phyloP scores from a whole-genome alignment of 2,888 invertebrate species.

The Phyllotreta cruciferae region DNA sequence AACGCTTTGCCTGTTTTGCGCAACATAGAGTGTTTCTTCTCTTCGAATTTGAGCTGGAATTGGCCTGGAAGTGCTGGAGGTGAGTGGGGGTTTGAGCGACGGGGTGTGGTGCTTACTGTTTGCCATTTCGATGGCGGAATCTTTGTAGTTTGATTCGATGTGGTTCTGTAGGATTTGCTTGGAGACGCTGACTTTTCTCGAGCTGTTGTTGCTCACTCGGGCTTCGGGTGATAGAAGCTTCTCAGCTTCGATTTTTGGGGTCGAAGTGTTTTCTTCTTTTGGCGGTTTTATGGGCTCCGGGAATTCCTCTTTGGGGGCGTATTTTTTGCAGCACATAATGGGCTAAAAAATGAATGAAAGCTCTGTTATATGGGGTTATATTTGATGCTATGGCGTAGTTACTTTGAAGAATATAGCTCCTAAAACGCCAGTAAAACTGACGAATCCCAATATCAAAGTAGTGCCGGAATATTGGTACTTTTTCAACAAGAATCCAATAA shows the following conservation, averaged over 20 bases:
- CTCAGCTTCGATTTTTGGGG: not conserved
- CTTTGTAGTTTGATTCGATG: slow-evolving; percentile 32
- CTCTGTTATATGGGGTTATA: slow-evolving; percentile 5
- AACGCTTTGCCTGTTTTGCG: slow-evolving; percentile 61
- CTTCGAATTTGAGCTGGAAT: slow-evolving; percentile 23
- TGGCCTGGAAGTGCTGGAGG: slow-evolving; percentile 25
- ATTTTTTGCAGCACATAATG: slow-evolving; percentile 44
- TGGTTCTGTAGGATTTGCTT: slow-evolving; percentile 29
- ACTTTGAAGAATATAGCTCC: slow-evolving; percentile 58
- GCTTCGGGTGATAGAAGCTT: no score
- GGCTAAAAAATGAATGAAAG: slow-evolving; percentile 35
- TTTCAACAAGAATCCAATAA: slow-evolving; percentile 70
- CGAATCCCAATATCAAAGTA: slow-evolving; percentile 67
- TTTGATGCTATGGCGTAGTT: no score
- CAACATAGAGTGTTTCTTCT: slow-evolving; percentile 38
- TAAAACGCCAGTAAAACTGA: slow-evolving; percentile 68
- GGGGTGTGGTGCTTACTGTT: slow-evolving; percentile 33
- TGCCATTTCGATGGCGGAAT: slow-evolving; percentile 37
- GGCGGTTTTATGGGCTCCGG: slow-evolving; percentile 5
- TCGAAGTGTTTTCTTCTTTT: slow-evolving; percentile 27
- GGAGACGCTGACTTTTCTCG: not conserved
- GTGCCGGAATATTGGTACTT: slow-evolving; percentile 71
- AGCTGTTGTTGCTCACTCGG: not conserved
- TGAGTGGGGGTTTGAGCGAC: not conserved
- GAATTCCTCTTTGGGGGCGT: not conserved